phyloP scores from a whole-genome alignment of 1,140 invertebrate genomes.

The Neomicropteryx cornuta region DNA sequence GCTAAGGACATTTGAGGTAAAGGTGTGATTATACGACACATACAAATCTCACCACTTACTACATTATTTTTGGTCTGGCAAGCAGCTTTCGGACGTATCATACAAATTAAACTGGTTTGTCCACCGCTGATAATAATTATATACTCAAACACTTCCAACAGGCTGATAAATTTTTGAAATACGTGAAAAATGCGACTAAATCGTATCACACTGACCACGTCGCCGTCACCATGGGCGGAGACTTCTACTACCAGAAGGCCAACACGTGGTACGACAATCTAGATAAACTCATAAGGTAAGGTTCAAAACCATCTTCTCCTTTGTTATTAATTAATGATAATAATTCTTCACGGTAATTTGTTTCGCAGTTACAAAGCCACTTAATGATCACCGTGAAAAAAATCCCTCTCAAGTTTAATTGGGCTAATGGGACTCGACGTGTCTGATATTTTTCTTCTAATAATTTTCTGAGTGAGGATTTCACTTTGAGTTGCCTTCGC shows the following conservation, averaged over 20 bases:
- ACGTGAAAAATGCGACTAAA: constrained; percentile 35
- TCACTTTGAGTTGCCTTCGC: too few species aligned
- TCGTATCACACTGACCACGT: constrained; percentile 60
- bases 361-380: background rate
- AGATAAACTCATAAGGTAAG: constrained; percentile 80
- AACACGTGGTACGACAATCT: constrained; percentile 77
- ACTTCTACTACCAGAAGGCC: constrained; percentile 85
- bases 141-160: constrained; percentile 18
- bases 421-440: background rate
- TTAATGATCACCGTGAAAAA: background rate
- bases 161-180: constrained; percentile 47
- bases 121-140: background rate
- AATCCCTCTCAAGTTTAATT: background rate
- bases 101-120: too few species aligned
- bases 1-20: too few species aligned
- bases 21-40: too few species aligned
- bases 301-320: background rate
- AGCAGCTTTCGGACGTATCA: too few species aligned
- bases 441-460: background rate
- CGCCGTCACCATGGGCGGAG: constrained; percentile 86
- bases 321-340: background rate
- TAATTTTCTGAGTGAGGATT: background rate
- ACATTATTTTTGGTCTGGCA: too few species aligned
- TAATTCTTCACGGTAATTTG: background rate
- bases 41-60: too few species aligned